A percentile compares a stretch with the other conserved stretches of the same genome.
Conservation (phyloP, 2,888 invertebrate species). For the Hirtodrosophila histrioides region DNA sequence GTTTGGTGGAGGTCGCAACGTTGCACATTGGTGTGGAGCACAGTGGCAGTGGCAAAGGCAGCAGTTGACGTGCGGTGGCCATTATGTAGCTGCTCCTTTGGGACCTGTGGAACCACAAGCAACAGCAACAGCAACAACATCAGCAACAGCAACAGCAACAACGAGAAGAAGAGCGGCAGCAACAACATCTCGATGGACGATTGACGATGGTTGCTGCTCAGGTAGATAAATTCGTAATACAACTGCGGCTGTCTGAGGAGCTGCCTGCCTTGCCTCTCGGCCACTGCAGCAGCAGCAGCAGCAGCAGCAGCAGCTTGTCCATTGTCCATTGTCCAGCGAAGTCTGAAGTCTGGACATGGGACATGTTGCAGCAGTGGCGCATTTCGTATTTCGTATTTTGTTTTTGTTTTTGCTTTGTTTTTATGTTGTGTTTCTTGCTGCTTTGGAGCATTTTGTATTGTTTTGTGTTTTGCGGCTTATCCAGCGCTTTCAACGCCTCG, state of each 20-base stretch:
- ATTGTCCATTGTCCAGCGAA: constrained; percentile 53
- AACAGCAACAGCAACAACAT: constrained; percentile 40
- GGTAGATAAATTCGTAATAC: constrained; percentile 79
- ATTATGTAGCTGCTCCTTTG: constrained; percentile 77
- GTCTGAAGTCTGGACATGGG: constrained; percentile 65
- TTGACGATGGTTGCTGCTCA: constrained; percentile 80
- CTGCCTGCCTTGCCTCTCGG: constrained; percentile 30
- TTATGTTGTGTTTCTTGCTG: constrained; percentile 43
- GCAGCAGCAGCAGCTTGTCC: constrained; percentile 44
- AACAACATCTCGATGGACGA: constrained; percentile 68
- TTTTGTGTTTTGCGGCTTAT: constrained; percentile 75
- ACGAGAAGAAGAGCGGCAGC: constrained; percentile 32
- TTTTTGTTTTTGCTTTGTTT: constrained; percentile 8
- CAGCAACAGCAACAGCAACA: constrained; percentile 35
- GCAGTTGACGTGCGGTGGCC: constrained; percentile 75
- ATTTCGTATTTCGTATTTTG: constrained; percentile 47
- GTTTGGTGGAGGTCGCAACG: constrained; percentile 42
- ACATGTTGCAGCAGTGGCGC: constrained; percentile 62
- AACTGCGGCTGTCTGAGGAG: constrained; percentile 67
- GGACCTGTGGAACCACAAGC: constrained; percentile 46
- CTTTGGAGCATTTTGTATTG: constrained; percentile 71
- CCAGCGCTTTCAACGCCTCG: constrained; percentile 75
- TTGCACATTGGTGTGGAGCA: constrained; percentile 41
- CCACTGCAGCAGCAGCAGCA: constrained; percentile 32
- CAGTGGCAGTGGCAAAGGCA: constrained; percentile 48